Conservation (phyloP, 2,888 invertebrate genomes). For the Polydrusus cervinus region DNA sequence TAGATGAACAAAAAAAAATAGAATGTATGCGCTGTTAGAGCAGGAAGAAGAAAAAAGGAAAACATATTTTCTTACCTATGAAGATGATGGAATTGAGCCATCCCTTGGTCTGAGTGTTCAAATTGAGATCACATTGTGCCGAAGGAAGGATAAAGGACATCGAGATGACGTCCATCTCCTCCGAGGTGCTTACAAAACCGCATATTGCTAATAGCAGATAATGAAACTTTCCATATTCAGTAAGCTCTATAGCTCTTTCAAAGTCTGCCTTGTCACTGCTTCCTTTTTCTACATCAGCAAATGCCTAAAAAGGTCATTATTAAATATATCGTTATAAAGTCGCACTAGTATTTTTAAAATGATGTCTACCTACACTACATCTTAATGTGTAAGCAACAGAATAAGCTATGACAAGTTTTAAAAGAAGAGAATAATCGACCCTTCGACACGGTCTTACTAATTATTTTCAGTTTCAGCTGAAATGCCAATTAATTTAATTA, state of each 20-base stretch:
- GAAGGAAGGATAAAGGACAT: conserved; percentile 96
- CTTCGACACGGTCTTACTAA: too few relatives aligned
- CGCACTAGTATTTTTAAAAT: too few relatives aligned
- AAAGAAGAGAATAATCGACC: too few relatives aligned
- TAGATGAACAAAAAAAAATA: too few relatives aligned
- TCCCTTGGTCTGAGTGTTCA: conserved; percentile 90
- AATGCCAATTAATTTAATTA: too few relatives aligned
- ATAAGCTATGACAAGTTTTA: too few relatives aligned
- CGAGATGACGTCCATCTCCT: conserved; percentile 96
- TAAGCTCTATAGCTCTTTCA: conserved; percentile 89
- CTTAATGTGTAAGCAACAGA: too few relatives aligned
- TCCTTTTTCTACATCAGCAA: conserved; percentile 76
- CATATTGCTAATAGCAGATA: conserved; percentile 91
- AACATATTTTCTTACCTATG: conserved; percentile 65
- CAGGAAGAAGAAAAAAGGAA: neutral
- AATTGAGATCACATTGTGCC: conserved; percentile 92
- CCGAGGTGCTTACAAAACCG: conserved; percentile 94
- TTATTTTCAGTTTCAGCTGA: too few relatives aligned
- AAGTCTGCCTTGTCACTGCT: conserved; percentile 86
- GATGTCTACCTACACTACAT: too few relatives aligned
- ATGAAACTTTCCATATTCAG: conserved; percentile 92
- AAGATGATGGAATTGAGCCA: conserved; percentile 80
- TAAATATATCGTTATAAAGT: too few relatives aligned
- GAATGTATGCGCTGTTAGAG: too few relatives aligned
- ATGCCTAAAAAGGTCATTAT: conserved; percentile 38